Evolutionary conservation across 2,797 vertebrate genomes (phyloP).

Genomic region (Morus bassanus): DNA sequence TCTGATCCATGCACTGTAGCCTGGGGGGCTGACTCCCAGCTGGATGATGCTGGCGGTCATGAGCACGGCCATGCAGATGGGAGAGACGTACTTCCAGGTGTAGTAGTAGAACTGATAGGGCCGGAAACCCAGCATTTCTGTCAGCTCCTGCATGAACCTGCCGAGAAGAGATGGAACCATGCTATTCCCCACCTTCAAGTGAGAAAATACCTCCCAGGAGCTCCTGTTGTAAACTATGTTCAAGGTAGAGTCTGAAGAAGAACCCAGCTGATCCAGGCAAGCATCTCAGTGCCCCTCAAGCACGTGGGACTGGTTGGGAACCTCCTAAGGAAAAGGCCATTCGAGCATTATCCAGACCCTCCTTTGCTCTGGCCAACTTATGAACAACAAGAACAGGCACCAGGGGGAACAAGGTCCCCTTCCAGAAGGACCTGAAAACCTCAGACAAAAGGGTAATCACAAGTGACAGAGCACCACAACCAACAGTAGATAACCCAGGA

Average conservation of each 20-base stretch:
- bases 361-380: background rate
- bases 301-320: background rate
- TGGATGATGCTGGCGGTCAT: slow-evolving; percentile 88
- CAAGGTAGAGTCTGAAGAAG: background rate
- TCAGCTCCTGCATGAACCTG: slow-evolving; percentile 97
- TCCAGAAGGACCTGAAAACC: background rate
- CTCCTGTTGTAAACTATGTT: accelerated
- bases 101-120: slow-evolving; percentile 90
- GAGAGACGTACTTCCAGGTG: slow-evolving; percentile 94
- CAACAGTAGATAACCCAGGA: background rate
- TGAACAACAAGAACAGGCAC: background rate
- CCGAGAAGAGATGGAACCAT: background rate
- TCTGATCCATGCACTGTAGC: slow-evolving; percentile 91
- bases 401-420: background rate
- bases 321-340: background rate
- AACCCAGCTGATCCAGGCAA: background rate
- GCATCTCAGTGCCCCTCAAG: background rate
- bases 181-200: accelerated
- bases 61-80: slow-evolving; percentile 88
- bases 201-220: background rate
- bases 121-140: slow-evolving; percentile 93
- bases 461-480: background rate
- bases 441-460: background rate
- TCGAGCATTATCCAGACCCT: background rate
- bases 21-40: slow-evolving; percentile 88